Evolutionary conservation across 2,888 invertebrate species (phyloP).

Genomic region (Archips crataeganus): DNA sequence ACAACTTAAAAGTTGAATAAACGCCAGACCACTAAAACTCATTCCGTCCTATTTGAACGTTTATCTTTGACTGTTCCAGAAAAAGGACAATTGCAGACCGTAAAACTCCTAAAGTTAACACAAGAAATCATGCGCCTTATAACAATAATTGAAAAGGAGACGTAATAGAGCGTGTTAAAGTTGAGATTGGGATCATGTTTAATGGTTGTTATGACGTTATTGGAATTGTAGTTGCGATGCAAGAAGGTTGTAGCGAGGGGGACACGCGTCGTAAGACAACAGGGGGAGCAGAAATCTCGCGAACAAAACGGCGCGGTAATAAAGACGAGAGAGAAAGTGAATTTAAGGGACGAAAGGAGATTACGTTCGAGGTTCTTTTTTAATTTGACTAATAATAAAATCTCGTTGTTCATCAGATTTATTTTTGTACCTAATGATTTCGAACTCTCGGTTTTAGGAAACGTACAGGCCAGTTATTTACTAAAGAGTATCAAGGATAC

Average conservation of each 20-base stretch:
- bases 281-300: conserved; percentile 85
- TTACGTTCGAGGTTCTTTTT: conserved; percentile 81
- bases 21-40: conserved; percentile 73
- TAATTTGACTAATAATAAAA: conserved; percentile 82
- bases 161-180: conserved; percentile 70
- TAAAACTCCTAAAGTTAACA: conserved; percentile 57
- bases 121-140: conserved; percentile 45
- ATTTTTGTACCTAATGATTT: conserved; percentile 47
- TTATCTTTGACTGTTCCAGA: conserved; percentile 72
- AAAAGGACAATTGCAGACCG: conserved; percentile 77
- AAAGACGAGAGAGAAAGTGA: conserved; percentile 88
- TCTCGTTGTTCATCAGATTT: conserved; percentile 51
- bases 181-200: conserved; percentile 62
- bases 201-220: conserved; percentile 74
- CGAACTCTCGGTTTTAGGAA: not conserved
- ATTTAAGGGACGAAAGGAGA: conserved; percentile 86
- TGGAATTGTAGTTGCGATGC: conserved; percentile 59
- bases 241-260: conserved; percentile 72
- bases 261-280: conserved; percentile 77
- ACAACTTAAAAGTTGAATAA: conserved; percentile 75
- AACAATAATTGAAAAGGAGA: conserved; percentile 70
- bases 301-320: conserved; percentile 86
- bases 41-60: conserved; percentile 75
- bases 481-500: not conserved
- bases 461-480: not conserved